Base-by-base conservation (phyloP, 2,888 invertebrate species). In the Bombylius discolor region DNA sequence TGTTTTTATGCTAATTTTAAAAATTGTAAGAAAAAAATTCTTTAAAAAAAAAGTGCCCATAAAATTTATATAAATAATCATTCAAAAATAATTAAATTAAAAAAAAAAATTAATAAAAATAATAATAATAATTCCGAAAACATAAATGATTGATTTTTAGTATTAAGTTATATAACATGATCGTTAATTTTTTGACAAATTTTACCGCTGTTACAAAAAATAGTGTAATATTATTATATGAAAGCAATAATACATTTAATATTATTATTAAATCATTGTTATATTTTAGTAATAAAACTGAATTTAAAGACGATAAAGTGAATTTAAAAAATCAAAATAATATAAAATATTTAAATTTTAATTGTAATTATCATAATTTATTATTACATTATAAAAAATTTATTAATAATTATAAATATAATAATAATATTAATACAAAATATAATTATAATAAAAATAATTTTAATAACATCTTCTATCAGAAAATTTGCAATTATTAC, bases 161-260 rank as follows among this genome's bases (percentile, higher is more conserved):
- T 53, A 56, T 42, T 53, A 34, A 56, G 55, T 34, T 23, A 45
- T 33, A 49, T 59, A 59, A 59, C 58, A 59, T 59, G 59, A 48
- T 59, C 56, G 59, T 56, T 58, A 44, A 58, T 59, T 59, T 49
- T 52, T 54, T 52, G 49, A 45, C 34, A 31, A 56, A 56, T 52
- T 59, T 55, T 49, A 51, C 23, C 23, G 23, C 23, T 23, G 23
- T 23, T 23, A 23, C 23, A 23, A 23, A 23, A 23, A 23, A 23
- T 23, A 23, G 23, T 23, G 23, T 23, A 23, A 23, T 23, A 23
- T 23, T 23, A 23, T 23, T 23, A 23, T 23, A 23, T 23, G 23
- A 23, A 23, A 23, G 23, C 23, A 23, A 23, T 23, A 23, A 23
- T 23, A 23, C 23, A 23, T 23, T 23, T 23, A 23, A 23, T 23